A percentile compares a stretch with the other conserved stretches of the same genome.
These are phyloP conservation scores for Drosophila glabriapex DNA, from an alignment of 2,888 invertebrate species.

Conservation along the genomic window DNA sequence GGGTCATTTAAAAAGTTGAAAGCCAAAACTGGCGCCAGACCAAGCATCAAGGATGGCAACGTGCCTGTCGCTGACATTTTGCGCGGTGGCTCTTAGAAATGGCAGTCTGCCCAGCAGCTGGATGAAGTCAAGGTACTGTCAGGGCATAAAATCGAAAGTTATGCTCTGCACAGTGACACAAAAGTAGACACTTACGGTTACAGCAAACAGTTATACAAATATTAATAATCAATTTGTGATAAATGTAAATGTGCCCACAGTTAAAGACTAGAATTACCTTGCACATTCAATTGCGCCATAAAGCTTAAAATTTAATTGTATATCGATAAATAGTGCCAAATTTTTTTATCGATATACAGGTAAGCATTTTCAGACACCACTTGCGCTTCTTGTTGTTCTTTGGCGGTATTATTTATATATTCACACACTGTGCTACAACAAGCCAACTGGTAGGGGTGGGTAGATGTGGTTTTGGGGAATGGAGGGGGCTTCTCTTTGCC, in stretches of 20 bases:
- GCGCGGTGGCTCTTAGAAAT: conserved; percentile 39
- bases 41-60: conserved; percentile 51
- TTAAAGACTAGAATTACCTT: neutral
- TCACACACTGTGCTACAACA: conserved; percentile 37
- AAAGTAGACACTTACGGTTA: neutral
- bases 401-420: neutral
- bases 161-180: conserved; percentile 26
- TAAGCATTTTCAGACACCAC: neutral
- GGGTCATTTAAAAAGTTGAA: conserved; percentile 78
- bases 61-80: conserved; percentile 56
- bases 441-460: neutral
- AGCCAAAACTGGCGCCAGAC: conserved; percentile 58
- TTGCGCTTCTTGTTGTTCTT: neutral
- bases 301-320: neutral
- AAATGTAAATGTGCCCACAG: neutral
- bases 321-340: neutral
- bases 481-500: conserved; percentile 9
- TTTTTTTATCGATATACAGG: neutral
- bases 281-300: neutral
- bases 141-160: conserved; percentile 39
- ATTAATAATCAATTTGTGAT: too few species aligned
- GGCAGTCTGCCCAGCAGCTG: conserved; percentile 48
- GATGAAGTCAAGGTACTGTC: conserved; percentile 37
- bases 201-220: neutral
- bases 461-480: neutral